phyloP scores from a whole-genome alignment of 1,140 invertebrate genomes.

The Papilio glaucus region DNA sequence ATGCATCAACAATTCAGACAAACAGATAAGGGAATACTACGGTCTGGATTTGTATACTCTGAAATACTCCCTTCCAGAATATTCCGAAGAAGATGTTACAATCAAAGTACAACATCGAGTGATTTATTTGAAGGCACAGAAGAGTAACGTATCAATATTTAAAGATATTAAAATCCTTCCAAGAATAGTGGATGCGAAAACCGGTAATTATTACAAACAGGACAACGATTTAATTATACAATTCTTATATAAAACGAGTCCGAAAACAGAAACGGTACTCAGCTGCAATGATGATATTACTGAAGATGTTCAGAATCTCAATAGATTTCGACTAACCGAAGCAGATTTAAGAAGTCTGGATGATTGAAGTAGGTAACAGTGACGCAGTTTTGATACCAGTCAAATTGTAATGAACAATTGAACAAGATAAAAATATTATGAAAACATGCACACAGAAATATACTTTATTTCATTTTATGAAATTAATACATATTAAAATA shows the following conservation, averaged over 20 bases:
- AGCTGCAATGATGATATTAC: conserved; percentile 22
- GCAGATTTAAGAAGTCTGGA: conserved; percentile 28
- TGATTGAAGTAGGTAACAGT: neutral
- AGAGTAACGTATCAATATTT: neutral
- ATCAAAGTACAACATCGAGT: conserved; percentile 38
- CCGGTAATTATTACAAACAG: neutral
- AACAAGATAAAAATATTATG: too few species aligned
- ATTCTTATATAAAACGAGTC: conserved; percentile 20
- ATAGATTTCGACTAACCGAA: neutral
- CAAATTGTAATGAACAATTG: too few species aligned
- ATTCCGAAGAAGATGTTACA: conserved; percentile 27
- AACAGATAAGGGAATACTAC: conserved; percentile 16
- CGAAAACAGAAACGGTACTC: neutral
- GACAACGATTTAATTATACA: conserved; percentile 15
- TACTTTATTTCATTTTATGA: too few species aligned
- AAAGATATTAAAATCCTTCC: conserved; percentile 37
- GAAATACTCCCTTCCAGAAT: conserved; percentile 28
- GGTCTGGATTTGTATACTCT: conserved; percentile 10
- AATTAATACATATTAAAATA: too few species aligned
- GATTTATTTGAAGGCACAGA: conserved; percentile 33
- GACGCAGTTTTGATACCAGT: neutral
- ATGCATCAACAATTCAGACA: neutral
- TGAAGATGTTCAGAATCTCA: neutral
- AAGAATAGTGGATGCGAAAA: neutral
- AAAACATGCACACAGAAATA: too few species aligned